Conservation (phyloP, 92 coral and sea anemone species). For the Meandrina meandrites region DNA sequence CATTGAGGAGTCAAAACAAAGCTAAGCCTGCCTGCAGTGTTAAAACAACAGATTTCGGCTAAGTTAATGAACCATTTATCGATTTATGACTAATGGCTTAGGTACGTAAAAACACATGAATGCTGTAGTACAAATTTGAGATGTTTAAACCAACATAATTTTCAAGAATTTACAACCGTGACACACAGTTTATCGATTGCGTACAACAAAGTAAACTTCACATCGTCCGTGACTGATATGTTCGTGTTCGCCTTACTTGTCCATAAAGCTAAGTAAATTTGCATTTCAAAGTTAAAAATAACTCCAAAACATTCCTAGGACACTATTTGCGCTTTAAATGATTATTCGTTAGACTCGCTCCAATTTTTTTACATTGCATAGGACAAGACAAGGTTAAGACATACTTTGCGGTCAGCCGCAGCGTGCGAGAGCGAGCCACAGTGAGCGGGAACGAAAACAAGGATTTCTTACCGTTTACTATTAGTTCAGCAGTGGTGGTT, state of each 20-base stretch:
- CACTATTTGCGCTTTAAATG: constrained; percentile 20
- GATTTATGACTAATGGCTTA: too few species aligned
- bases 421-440: neutral
- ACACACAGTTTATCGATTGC: neutral
- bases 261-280: neutral
- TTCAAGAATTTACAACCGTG: neutral
- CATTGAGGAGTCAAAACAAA: constrained; percentile 2
- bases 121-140: neutral
- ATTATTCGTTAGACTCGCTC: neutral
- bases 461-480: constrained; percentile 78
- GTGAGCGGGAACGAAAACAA: neutral
- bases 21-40: neutral
- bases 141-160: neutral
- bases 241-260: too few species aligned
- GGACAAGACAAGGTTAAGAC: neutral
- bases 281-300: constrained; percentile 12
- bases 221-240: neutral
- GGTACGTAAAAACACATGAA: neutral
- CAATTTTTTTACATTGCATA: neutral
- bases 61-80: neutral
- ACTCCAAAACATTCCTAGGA: neutral
- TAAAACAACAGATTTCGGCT: neutral
- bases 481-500: constrained; percentile 77
- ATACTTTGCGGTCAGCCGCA: constrained; percentile 1
- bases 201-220: neutral